Evolutionary conservation across 2,888 invertebrate species (phyloP), one percentile per base, ranked within the genome.

Genomic region (Tortrix viridana): DNA sequence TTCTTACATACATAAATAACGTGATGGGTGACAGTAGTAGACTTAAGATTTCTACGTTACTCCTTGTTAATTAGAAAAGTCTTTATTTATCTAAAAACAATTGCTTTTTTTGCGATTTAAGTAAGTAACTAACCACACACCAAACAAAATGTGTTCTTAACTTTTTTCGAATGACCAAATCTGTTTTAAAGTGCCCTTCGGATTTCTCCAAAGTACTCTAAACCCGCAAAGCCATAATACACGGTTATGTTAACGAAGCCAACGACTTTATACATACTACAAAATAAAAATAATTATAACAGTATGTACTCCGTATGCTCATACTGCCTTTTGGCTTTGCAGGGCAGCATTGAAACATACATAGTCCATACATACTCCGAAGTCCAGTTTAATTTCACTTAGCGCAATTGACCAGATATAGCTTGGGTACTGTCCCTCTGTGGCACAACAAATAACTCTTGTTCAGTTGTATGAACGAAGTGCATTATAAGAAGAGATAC

Each of bases 341-440:
- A n/a, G n/a, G n/a, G n/a, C n/a, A n/a, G n/a, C 22, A 32, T 32
- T 32, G 12, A 32, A 32, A 32, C 32, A 12, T 23, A 23, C 23
- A 23, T 32, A 32, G n/a, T n/a, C n/a, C 12, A 12, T 22, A 22
- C 22, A 22, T 22, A 22, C 22, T 22, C 22, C 3, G 9, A 1
- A 32, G 32, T 52, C 18, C 57, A 62, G 52, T 57, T 53, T 57
- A 57, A 63, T 57, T 63, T 63, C 57, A 57, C 57, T 62, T 56
- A 57, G 20, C 50, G 52, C 43, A 60, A 60, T 64, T 60, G 41
- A 60, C 48, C 64, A 59, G 53, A 62, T 37, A 38, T 48, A 54
- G 54, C 49, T 54, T 48, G 54, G n/a, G 54, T 56, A 19, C 19
- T 23, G 52, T 54, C 64, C 47, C 47, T 20, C 19, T 5, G 12